phyloP scores from a whole-genome alignment of 2,888 invertebrate genomes.

The Psococerastis gibbosa region DNA sequence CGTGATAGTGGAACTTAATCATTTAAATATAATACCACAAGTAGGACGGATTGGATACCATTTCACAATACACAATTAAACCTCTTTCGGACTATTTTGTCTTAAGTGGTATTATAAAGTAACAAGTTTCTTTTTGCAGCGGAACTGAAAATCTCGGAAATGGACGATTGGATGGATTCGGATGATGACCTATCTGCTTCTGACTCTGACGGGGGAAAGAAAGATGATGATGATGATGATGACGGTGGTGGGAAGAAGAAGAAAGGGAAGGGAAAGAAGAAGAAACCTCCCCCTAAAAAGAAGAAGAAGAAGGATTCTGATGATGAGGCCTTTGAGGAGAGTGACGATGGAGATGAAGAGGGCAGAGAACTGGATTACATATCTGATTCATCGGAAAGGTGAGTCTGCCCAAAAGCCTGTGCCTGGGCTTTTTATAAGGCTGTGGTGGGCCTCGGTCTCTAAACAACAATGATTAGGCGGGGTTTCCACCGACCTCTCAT shows the following conservation, averaged over 20 bases:
- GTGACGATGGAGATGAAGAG: slow-evolving; percentile 94
- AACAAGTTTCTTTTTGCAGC: slow-evolving; percentile 10
- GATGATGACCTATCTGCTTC: slow-evolving; percentile 54
- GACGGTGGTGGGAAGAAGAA: slow-evolving; percentile 43
- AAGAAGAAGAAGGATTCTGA: slow-evolving; percentile 69
- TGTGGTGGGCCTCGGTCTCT: too few relatives aligned
- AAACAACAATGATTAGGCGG: too few relatives aligned
- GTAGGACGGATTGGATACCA: too few relatives aligned
- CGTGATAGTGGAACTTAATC: too few relatives aligned
- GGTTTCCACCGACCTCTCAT: too few relatives aligned
- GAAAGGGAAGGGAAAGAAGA: slow-evolving; percentile 30
- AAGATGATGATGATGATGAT: slow-evolving; percentile 40
- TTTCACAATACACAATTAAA: too few relatives aligned
- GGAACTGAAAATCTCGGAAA: slow-evolving; percentile 76
- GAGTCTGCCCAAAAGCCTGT: too few relatives aligned
- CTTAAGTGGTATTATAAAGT: slow-evolving; percentile 4
- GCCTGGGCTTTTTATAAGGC: too few relatives aligned
- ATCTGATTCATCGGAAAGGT: slow-evolving; percentile 65
- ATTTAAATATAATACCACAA: slow-evolving; percentile 6
- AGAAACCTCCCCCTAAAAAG: slow-evolving; percentile 30
- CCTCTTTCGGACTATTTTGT: too few relatives aligned
- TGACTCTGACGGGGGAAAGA: slow-evolving; percentile 45
- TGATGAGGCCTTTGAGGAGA: slow-evolving; percentile 85
- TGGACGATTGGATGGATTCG: slow-evolving; percentile 84
- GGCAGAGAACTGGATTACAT: slow-evolving; percentile 90